phyloP scores from a whole-genome alignment of 2,888 invertebrate genomes.

The Philaethria dido region DNA sequence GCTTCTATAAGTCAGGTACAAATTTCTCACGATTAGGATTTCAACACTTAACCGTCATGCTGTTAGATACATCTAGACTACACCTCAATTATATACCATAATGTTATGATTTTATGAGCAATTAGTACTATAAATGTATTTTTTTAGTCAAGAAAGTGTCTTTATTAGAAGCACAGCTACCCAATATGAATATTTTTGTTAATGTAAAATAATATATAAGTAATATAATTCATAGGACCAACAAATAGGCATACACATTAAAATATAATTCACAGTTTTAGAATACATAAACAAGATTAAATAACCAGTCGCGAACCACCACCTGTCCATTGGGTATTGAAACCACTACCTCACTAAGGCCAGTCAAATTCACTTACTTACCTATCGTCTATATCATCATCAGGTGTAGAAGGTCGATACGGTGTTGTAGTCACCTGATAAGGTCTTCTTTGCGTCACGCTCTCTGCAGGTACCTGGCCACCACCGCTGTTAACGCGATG shows the following conservation, averaged over 20 bases:
- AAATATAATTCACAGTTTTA: no score
- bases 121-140: not conserved
- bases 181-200: not conserved
- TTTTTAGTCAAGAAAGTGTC: not conserved
- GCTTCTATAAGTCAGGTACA: no score
- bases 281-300: not conserved
- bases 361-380: conserved; percentile 31
- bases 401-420: conserved; percentile 43
- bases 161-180: not conserved
- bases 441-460: conserved; percentile 45
- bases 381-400: conserved; percentile 50
- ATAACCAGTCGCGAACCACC: not conserved
- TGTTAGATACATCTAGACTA: not conserved
- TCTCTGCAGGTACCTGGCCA: conserved; percentile 49
- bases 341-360: not conserved
- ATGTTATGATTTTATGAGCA: not conserved
- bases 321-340: not conserved
- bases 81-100: not conserved
- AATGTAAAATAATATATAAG: not conserved
- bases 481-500: conserved; percentile 52
- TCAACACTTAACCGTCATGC: not conserved
- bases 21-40: not conserved
- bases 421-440: conserved; percentile 48
- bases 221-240: not conserved
- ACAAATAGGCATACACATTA: not conserved